Conservation (phyloP, 2,797 vertebrate species). For the Heliangelus exortis region DNA sequence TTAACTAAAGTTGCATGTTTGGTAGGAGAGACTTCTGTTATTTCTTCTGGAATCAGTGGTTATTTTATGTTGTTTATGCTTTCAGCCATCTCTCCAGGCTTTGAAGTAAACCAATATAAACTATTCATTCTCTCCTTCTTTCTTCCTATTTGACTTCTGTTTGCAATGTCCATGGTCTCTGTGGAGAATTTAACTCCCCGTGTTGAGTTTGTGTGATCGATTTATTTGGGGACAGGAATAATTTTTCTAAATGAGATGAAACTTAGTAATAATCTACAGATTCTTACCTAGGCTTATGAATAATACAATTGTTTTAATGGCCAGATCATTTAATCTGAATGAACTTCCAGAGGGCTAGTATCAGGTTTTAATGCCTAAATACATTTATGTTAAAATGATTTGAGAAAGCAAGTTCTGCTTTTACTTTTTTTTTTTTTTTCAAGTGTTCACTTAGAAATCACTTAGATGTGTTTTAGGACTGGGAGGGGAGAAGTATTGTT, state of each 20-base stretch:
- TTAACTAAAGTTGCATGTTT: neutral
- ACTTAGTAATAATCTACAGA: neutral
- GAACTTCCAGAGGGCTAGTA: neutral
- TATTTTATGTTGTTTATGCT: neutral
- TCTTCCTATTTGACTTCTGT: neutral
- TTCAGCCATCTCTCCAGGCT: neutral
- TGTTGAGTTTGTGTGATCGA: no score
- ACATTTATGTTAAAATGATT: neutral
- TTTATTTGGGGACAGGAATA: neutral
- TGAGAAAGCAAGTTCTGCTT: neutral
- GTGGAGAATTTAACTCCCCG: no score
- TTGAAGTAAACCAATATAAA: neutral
- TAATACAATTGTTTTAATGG: neutral
- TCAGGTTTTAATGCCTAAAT: neutral
- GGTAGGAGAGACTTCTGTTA: neutral
- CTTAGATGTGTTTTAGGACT: neutral
- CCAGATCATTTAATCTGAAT: conserved; percentile 38
- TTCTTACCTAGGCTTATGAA: neutral
- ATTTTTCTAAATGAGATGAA: conserved; percentile 25
- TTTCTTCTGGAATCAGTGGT: neutral
- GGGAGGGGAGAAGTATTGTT: neutral
- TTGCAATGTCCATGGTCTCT: neutral
- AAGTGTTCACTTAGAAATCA: neutral
- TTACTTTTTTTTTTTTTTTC: neutral
- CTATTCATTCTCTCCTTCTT: neutral